Base-by-base conservation (phyloP, 2,888 invertebrate genomes). In the Noctuana brunneofusca region DNA sequence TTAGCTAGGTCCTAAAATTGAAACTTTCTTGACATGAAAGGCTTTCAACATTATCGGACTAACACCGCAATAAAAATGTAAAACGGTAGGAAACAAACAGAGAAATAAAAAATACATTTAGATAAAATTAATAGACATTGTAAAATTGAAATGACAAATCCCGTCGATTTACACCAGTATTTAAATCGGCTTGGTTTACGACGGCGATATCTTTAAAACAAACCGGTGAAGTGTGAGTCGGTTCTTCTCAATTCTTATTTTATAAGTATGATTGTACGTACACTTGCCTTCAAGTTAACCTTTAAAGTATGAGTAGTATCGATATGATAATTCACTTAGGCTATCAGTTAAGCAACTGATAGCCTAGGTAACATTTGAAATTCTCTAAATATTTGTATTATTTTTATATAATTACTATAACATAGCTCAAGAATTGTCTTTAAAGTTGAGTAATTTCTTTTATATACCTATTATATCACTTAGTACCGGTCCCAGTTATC, bases 111-210 rank as follows among this genome's bases (percentile, higher is more conserved):
- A 77, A 76, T 71, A 75, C 82, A 80, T 81, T 81, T 78, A 83
- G 84, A 85, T 85, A 82, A 84, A 67, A 72, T 81, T 83, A 78
- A 83, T 81, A 80, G 80, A 72, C 76, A 78, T 78, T 77, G 78
- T 84, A 81, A 83, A 84, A 70, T 68, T 63, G 68, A 72, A 79
- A 79, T 76, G 79, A 80, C 81, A 78, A 76, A 76, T 76, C 68
- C 74, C 67, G 67, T 66, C 65, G 68, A 67, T 70, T 71, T 72
- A 67, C 65, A 69, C 65, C 60, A 67, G 65, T 68, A 63, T 69
- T 71, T 75, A 71, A 72, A 72, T 74, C 73, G 67, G 66, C 66
- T 71, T 68, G 66, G 71, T 79, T 78, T 75, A 76, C 68, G 74
- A 69, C 66, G 64, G 16, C 68, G 72, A 71, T 75, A 73, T 76